Evolutionary conservation across 2,888 invertebrate species (phyloP).

Genomic region (Papilio demoleus): DNA sequence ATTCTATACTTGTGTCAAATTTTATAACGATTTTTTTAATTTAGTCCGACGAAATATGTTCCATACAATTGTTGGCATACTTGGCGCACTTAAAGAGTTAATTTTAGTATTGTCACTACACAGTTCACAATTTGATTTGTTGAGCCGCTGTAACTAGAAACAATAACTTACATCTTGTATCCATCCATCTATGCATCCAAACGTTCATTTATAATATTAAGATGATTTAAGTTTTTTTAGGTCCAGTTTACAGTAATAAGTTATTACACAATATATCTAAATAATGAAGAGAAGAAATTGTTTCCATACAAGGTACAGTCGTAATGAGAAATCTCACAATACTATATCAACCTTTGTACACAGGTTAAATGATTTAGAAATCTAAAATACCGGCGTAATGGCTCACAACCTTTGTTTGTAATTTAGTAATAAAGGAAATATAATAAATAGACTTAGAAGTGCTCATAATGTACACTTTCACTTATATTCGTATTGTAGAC

Average conservation of each 20-base stretch:
- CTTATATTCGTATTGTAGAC: conserved; percentile 13
- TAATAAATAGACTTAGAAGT: conserved; percentile 21
- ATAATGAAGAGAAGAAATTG: not conserved
- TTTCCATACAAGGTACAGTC: not conserved
- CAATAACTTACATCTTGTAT: too few relatives aligned
- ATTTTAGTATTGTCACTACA: too few relatives aligned
- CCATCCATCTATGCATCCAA: too few relatives aligned
- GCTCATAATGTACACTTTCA: conserved; percentile 24
- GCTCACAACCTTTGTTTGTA: conserved; percentile 13
- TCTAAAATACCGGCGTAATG: not conserved
- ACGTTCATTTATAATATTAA: too few relatives aligned
- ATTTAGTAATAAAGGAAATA: conserved; percentile 27
- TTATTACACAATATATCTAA: not conserved
- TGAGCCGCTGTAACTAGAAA: too few relatives aligned
- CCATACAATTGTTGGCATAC: too few relatives aligned
- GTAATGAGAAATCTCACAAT: not conserved
- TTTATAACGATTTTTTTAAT: too few relatives aligned
- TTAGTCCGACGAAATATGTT: too few relatives aligned
- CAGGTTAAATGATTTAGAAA: conserved; percentile 10
- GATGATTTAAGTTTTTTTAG: too few relatives aligned
- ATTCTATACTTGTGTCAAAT: too few relatives aligned
- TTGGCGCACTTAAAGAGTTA: too few relatives aligned
- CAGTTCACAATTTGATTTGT: too few relatives aligned
- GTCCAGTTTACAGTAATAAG: not conserved
- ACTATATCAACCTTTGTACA: conserved; percentile 5